Base-by-base conservation (phyloP, 53 echinoderm and acorn worm genomes). In the Paracentrotus lividus region DNA sequence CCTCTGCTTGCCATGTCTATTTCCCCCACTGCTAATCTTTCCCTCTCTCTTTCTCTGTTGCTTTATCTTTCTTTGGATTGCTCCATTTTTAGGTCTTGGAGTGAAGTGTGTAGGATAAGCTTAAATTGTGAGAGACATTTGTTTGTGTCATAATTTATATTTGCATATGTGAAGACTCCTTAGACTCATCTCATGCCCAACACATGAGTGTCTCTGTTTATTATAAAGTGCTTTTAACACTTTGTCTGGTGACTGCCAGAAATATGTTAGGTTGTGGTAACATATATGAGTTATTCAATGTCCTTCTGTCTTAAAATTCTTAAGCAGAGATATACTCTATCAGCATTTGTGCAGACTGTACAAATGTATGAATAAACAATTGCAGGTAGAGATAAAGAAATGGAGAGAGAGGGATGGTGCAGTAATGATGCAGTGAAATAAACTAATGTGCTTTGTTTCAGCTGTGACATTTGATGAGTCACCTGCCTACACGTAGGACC, bases 401-500 rank as follows among this genome's bases (percentile, higher is more conserved):
- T 23, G n/a, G n/a, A 72, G 72, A 72, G 49, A 72, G 34, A 72
- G 24, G n/a, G n/a, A n/a, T n/a, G 29, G 81, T n/a, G 47, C 45
- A 81, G 47, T 81, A 81, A 47, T 81, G 47, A 81, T 44, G 16
- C 24, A 47, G 44, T 44, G 81, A 81, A 47, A 81, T 81, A 81
- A 49, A 81, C 44, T 81, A 81, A 81, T 47, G 81, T 26, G 81
- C 81, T 81, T 47, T 81, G 81, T 81, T 81, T 81, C 49, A 81
- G 81, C 81, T 81, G 81, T 47, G 49, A 24, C 47, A 47, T 18
- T 47, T 45, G 45, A 81, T 81, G 81, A 81, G 44, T 81, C 81
- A 81, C 47, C 47, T 81, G 81, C 10, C 44, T 81, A n/a, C n/a
- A n/a, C n/a, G n/a, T n/a, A n/a, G 18, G 81, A 26, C 12, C 45